Evolutionary conservation across 2,888 invertebrate species (phyloP).

Genomic region (Eristalinus sepulchralis): DNA sequence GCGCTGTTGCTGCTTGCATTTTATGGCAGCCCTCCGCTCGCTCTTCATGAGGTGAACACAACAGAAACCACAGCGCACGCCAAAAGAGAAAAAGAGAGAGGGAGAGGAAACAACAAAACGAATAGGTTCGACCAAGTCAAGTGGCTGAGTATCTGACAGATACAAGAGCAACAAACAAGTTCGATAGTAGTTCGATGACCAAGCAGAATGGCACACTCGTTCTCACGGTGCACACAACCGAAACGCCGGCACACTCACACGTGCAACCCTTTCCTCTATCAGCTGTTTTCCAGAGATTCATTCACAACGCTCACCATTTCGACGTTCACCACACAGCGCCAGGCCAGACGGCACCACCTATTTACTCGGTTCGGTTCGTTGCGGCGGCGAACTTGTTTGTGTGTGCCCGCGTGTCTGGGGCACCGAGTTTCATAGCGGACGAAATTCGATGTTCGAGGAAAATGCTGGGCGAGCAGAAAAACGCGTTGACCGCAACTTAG

Average conservation of each 20-base stretch:
- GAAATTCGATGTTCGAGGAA: slow-evolving; percentile 67
- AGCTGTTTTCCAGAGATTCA: slow-evolving; percentile 61
- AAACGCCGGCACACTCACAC: slow-evolving; percentile 21
- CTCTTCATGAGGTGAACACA: neutral
- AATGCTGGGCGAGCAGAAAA: slow-evolving; percentile 62
- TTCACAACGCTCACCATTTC: slow-evolving; percentile 59
- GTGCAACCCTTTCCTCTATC: slow-evolving; percentile 39
- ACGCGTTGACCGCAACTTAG: slow-evolving; percentile 8
- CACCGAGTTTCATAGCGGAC: slow-evolving; percentile 37
- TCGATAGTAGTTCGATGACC: slow-evolving; percentile 70
- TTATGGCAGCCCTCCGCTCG: neutral
- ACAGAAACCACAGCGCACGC: neutral
- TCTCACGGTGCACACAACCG: slow-evolving; percentile 26
- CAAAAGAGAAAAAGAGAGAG: neutral
- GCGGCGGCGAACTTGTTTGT: slow-evolving; percentile 18
- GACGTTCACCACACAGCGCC: slow-evolving; percentile 5
- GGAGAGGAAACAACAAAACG: neutral
- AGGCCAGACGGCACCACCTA: slow-evolving; percentile 9
- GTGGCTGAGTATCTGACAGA: slow-evolving; percentile 67
- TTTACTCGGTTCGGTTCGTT: slow-evolving; percentile 4
- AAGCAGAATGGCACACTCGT: slow-evolving; percentile 57
- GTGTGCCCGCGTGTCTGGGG: neutral
- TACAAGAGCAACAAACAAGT: slow-evolving; percentile 68
- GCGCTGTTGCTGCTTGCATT: neutral
- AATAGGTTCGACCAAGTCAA: slow-evolving; percentile 53